Conservation (phyloP, 2,888 invertebrate genomes). For the Mesoligia furuncula region DNA sequence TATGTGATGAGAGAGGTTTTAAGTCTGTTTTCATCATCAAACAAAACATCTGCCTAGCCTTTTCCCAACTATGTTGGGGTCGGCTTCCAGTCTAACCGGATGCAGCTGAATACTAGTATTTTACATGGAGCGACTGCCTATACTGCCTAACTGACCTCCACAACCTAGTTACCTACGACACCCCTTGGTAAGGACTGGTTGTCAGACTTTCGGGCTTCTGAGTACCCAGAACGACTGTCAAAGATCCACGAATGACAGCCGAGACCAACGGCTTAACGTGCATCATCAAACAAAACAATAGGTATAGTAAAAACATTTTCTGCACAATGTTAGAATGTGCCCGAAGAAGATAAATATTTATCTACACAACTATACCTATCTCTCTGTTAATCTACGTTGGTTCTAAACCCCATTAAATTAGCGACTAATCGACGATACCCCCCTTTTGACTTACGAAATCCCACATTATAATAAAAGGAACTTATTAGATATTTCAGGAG, state of each 20-base stretch:
- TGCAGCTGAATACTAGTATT: too few relatives aligned
- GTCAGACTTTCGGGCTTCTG: too few relatives aligned
- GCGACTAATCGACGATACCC: slow-evolving; percentile 31
- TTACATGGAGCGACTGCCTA: too few relatives aligned
- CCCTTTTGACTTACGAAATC: slow-evolving; percentile 65
- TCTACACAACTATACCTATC: slow-evolving; percentile 15
- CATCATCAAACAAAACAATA: neutral
- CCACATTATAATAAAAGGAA: slow-evolving; percentile 63
- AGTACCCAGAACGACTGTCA: too few relatives aligned
- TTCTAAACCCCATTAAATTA: slow-evolving; percentile 55
- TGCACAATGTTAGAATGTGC: neutral
- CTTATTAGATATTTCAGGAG: slow-evolving; percentile 69
- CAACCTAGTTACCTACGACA: too few relatives aligned
- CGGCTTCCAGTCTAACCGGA: too few relatives aligned
- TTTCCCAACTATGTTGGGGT: too few relatives aligned
- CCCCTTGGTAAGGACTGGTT: too few relatives aligned
- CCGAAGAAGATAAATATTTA: slow-evolving; percentile 36
- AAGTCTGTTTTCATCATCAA: neutral
- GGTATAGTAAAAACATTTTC: neutral
- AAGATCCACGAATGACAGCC: too few relatives aligned
- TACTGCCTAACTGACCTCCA: too few relatives aligned
- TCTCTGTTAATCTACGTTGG: slow-evolving; percentile 49
- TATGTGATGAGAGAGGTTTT: neutral
- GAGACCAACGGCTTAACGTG: too few relatives aligned
- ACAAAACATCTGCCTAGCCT: too few relatives aligned